Base-by-base conservation (phyloP, 1,140 invertebrate genomes). In the Orius insidiosus region DNA sequence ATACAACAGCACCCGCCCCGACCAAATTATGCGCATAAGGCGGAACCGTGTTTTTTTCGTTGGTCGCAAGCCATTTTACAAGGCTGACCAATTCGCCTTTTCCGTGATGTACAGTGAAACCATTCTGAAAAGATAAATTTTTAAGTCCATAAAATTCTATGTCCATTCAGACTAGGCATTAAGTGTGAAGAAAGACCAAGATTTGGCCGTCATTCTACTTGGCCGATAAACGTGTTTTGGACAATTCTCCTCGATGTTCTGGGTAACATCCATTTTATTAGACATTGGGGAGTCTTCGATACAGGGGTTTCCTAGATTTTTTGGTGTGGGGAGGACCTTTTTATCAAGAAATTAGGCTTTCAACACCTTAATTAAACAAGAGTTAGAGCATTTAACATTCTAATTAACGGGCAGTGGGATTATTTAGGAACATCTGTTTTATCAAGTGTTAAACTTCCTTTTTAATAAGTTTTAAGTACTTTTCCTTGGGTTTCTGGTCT, bases 51-150 rank as follows among this genome's bases (percentile, higher is more conserved):
- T 67, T 72, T 10, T 59, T 54, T 60, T 77, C 71, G 43, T 70
- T 58, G 42, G 50, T 64, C 6, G 78, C 73, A 36, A 93, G 61
- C 85, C 87, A 92, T 56, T 73, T 72, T 55, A 76, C 80, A 65
- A 93, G 69, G 63, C 78, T 79, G 0, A 87, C 77, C 62, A 75
- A 80, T 53, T 78, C 75, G 0, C 36, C 36, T 52, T 78, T 74
- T 0, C 85, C 81, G 68, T 92, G 85, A 64, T 94, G 87, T 58
- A 80, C 92, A 46, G 76, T 75, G 58, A 93, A 92, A 13, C 80
- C 83, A 57, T 79, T 69, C 73, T 84, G 56, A 31, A 65, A 66
- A 19, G n/a, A n/a, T n/a, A n/a, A n/a, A n/a, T n/a, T n/a, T n/a
- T n/a, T n/a, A n/a, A n/a, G n/a, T n/a, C n/a, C n/a, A n/a, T n/a